Evolutionary conservation across 1,140 invertebrate species (phyloP), one percentile per base, ranked within the genome.

Genomic region (Ceratosolen solmsi): DNA sequence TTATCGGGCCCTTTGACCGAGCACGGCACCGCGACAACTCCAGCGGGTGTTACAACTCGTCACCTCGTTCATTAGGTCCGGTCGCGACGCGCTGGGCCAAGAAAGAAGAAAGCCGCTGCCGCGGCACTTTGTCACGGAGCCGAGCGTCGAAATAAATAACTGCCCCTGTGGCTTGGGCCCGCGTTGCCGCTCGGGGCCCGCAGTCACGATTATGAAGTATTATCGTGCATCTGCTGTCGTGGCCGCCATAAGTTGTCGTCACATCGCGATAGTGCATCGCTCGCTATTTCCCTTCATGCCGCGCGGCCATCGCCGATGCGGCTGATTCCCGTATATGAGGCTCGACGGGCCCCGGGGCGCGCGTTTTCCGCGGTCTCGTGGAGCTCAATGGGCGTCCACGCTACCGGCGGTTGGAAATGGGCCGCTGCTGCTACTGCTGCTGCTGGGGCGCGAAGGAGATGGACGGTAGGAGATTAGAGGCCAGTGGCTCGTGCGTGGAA

Each of bases 151-250:
- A 71, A 77, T 82, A 77, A 81, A 81, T 81, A 81, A 81, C 49
- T 27, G 36, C 54, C 1, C 54, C 13, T 25, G 4, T 13, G n/a
- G 46, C 25, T 58, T 46, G 17, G 30, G 46, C 65, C n/a, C 15
- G 41, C 2, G 8, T 41, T 1, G 38, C 9, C 54, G 36, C 17
- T 20, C 41, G 46, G 33, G 46, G 33, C 25, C 15, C 58, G 2
- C 49, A 75, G 72, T 75, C 60, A 81, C 79, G 73, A 76, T 82
- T 82, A 82, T 78, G 74, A 82, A 49, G 13, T 72, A 82, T 76
- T 80, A 81, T 81, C 72, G 38, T 65, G 63, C n/a, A 65, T 46
- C 63, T 63, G 79, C 63, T 54, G 51, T 25, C 17, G 13, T 15
- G 15, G 17, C 33, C n/a, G 51, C 15, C 13, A 60, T 8, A 15